Conservation (phyloP, 2,113 vertebrate species). For the Dinomys branickii region DNA sequence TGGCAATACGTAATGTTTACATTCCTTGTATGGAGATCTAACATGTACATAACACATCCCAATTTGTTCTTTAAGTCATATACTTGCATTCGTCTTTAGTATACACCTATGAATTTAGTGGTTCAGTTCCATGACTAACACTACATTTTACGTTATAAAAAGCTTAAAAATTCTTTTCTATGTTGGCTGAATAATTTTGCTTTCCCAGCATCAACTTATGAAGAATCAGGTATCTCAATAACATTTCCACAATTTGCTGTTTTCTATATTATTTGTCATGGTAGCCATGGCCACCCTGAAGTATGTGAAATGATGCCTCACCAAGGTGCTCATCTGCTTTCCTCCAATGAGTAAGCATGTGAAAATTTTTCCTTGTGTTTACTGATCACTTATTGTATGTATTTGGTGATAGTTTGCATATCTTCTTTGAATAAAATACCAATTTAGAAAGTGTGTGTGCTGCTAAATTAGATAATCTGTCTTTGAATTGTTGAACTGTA, state of each 20-base stretch:
- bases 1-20: no score
- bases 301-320: neutral
- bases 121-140: neutral
- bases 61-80: neutral
- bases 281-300: neutral
- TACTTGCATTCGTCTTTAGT: neutral
- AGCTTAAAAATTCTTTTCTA: neutral
- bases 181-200: neutral
- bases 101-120: neutral
- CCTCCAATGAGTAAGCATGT: neutral
- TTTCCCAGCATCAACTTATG: neutral
- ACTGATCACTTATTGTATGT: neutral
- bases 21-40: no score
- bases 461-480: neutral
- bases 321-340: neutral
- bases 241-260: neutral
- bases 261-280: neutral
- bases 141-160: neutral
- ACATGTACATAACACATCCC: neutral
- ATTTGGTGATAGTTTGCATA: neutral
- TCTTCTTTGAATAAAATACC: neutral
- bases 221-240: neutral
- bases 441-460: neutral
- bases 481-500: neutral
- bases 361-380: neutral